Percentiles rank a stretch among this genome's conserved stretches.
These are phyloP conservation scores for Phragmatobia fuliginosa DNA, from an alignment of 2,888 invertebrate genomes.

Conservation along the genomic window DNA sequence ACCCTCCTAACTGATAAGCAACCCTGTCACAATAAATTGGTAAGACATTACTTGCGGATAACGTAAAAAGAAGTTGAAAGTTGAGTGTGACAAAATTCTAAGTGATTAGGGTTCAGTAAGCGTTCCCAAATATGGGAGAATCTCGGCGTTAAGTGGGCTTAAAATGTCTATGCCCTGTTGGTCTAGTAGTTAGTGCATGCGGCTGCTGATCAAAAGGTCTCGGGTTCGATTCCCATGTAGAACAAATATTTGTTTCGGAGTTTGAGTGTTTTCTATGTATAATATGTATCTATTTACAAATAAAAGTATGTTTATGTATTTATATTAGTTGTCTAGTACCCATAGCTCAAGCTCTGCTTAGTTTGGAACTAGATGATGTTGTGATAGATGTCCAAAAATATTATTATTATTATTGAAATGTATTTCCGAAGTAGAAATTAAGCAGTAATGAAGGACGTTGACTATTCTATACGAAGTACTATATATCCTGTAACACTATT, in stretches of 20 bases:
- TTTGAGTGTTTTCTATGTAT: too few species aligned
- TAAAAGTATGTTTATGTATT: too few species aligned
- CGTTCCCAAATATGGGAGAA: slow-evolving; percentile 2
- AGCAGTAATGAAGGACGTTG: neutral
- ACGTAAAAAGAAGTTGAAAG: slow-evolving; percentile 28
- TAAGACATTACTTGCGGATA: slow-evolving; percentile 20
- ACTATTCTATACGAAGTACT: neutral
- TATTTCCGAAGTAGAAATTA: neutral
- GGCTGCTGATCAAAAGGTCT: too few species aligned
- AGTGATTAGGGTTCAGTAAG: slow-evolving; percentile 36
- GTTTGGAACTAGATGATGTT: too few species aligned
- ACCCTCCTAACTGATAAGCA: slow-evolving; percentile 22
- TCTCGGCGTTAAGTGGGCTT: neutral
- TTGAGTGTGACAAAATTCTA: slow-evolving; percentile 36
- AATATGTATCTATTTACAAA: too few species aligned
- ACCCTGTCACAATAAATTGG: slow-evolving; percentile 35
- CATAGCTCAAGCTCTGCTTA: too few species aligned
- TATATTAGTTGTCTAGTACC: too few species aligned
- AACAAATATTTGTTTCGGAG: too few species aligned
- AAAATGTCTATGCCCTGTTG: neutral
- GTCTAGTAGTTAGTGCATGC: too few species aligned
- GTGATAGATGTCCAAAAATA: too few species aligned
- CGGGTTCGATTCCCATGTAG: too few species aligned
- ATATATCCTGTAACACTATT: neutral
- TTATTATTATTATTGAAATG: neutral